Base-by-base conservation (phyloP, 2,113 vertebrate genomes). In the Ailuropoda melanoleuca region DNA sequence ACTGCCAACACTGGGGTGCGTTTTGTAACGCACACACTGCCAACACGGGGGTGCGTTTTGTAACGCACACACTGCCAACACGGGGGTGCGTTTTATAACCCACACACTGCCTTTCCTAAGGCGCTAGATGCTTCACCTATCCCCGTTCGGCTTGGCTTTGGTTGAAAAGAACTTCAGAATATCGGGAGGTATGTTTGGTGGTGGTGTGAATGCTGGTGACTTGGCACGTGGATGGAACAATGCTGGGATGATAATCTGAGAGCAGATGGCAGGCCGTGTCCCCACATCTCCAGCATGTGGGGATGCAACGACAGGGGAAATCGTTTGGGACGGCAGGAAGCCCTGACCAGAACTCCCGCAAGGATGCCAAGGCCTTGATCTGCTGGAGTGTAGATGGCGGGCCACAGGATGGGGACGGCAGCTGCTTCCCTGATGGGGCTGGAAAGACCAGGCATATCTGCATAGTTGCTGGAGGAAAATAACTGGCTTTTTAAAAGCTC, bases 401-500 rank as follows among this genome's bases (percentile, higher is more conserved):
- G 62, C 43, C 56, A 62, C 48, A n/a, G 93, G 55, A 87, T 72
- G 43, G 55, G 46, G 34, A 3, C 37, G 58, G 39, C 90, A 86
- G 85, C 89, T 68, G 46, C 31, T 77, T 34, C 66, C 23, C 39
- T 15, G 48, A 92, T 9, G 43, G 4, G 43, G 74, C 94, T 50
- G 37, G 93, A 90, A 62, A 74, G 92, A 53, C 34, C 85, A 81
- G 77, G 74, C 74, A 37, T 21, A 70, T 84, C 93, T 96, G 66
- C 64, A 89, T 11, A 78, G 37, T 70, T 93, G 53, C 43, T 78
- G 43, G 64, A 87, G 88, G 83, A 90, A 83, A 97, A 92, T 24
- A 77, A 46, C 66, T 78, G 10, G 14, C 70, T 81, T 85, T 95
- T 90, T 88, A 88, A 97, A 98, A 95, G 92, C 60, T 96, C 82